phyloP scores from a whole-genome alignment of 23 tunicate genomes.

The Styela clava region DNA sequence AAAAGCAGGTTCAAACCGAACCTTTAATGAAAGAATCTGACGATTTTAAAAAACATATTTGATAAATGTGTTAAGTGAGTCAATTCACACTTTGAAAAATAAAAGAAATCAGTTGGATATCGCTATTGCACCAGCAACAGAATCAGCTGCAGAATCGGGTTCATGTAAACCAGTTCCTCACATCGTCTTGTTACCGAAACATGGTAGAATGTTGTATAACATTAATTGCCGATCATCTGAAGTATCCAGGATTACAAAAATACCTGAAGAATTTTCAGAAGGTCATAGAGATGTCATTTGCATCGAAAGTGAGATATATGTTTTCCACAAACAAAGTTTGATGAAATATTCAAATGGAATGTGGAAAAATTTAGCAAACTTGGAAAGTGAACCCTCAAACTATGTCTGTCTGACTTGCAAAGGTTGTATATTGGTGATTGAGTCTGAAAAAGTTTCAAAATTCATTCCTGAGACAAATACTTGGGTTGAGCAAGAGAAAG shows the following conservation, averaged over 20 bases:
- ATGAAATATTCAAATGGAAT: not conserved
- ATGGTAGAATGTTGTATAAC: not conserved
- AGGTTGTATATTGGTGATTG: not conserved
- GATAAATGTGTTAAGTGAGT: not conserved
- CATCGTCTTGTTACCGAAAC: not conserved
- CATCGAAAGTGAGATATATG: not conserved
- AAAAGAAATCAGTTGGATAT: not conserved
- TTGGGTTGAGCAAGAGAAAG: not conserved
- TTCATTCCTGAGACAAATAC: not conserved
- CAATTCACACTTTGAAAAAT: not conserved
- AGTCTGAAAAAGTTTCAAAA: not conserved
- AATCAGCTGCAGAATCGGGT: not conserved
- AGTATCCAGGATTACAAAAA: not conserved
- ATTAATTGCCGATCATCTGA: not conserved
- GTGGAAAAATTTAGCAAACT: not conserved
- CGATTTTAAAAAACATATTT: not conserved
- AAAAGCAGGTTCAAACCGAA: not conserved
- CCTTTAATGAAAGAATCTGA: not conserved
- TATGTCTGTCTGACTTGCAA: not conserved
- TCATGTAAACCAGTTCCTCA: not conserved
- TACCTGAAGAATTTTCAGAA: not conserved
- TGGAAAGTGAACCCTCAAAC: not conserved
- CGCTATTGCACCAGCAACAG: not conserved
- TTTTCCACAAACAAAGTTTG: not conserved
- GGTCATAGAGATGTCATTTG: not conserved